phyloP scores from a whole-genome alignment of 2,113 vertebrate species.

The Acinonyx jubatus region DNA sequence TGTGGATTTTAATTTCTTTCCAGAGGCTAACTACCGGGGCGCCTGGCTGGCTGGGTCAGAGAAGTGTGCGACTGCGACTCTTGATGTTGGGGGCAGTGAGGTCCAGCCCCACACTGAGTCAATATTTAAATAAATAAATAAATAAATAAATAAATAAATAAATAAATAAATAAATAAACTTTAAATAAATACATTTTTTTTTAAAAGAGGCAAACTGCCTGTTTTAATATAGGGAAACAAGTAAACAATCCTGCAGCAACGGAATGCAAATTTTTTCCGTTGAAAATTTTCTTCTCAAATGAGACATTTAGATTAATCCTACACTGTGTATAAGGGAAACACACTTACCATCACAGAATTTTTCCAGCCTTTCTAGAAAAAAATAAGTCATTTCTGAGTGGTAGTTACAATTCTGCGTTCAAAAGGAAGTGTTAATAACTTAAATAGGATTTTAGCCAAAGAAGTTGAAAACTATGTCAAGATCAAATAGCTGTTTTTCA shows the following conservation, averaged over 20 bases:
- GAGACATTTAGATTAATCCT: neutral
- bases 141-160: no score
- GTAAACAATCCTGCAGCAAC: neutral
- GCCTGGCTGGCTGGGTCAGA: neutral
- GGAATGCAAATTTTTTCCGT: neutral
- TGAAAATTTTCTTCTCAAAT: neutral
- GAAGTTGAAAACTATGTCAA: neutral
- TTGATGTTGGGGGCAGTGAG: neutral
- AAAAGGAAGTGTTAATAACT: neutral
- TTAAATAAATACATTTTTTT: neutral
- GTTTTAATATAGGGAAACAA: neutral
- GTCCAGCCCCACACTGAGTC: neutral
- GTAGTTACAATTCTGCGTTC: neutral
- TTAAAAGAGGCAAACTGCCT: neutral
- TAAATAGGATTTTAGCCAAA: neutral
- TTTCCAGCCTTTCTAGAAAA: neutral
- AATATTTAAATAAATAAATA: neutral
- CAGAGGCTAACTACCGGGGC: neutral
- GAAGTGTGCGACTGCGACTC: neutral
- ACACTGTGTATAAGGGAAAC: neutral
- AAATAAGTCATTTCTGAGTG: neutral
- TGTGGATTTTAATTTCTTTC: neutral
- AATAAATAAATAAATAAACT: neutral
- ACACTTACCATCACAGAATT: neutral
- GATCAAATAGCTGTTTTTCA: neutral